phyloP scores from a whole-genome alignment of 2,888 invertebrate species.

The Philonicus albiceps region DNA sequence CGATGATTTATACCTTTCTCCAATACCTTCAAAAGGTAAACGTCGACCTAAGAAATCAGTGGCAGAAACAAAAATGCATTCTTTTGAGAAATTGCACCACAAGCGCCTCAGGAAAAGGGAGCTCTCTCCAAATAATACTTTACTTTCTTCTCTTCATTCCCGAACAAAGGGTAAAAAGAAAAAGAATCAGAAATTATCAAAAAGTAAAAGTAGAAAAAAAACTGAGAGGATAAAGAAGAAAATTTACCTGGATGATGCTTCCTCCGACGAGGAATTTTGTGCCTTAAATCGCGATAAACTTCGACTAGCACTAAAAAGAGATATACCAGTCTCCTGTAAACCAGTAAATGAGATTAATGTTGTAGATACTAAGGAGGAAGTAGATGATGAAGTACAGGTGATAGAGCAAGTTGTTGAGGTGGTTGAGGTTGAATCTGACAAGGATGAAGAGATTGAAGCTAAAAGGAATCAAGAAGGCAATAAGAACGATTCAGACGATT shows the following conservation, averaged over 20 bases:
- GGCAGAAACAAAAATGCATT: background rate
- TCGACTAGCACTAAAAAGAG: conserved; percentile 53
- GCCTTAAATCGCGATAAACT: conserved; percentile 56
- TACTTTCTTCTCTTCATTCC: background rate
- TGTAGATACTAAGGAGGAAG: background rate
- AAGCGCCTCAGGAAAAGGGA: background rate
- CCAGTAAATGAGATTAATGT: background rate
- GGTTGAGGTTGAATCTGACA: background rate
- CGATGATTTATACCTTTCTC: conserved; percentile 1
- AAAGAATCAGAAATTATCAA: conserved; percentile 31
- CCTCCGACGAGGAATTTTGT: conserved; percentile 48
- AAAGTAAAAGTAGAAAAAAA: background rate
- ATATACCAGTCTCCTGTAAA: background rate
- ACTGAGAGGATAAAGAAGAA: conserved; percentile 8
- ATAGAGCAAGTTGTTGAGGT: background rate
- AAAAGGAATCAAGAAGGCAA: conserved; percentile 14
- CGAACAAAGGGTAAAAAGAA: conserved; percentile 21
- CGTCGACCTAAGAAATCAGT: background rate
- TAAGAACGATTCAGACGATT: conserved; percentile 45
- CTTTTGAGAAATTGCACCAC: background rate
- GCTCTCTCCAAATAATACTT: background rate
- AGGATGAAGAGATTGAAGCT: background rate
- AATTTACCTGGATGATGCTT: background rate
- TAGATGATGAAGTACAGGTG: background rate
- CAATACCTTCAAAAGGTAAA: background rate